Percentiles rank a stretch among this genome's conserved stretches.
phyloP scores from a whole-genome alignment of 92 coral and sea anemone genomes.

The Epizoanthus rinbou region DNA sequence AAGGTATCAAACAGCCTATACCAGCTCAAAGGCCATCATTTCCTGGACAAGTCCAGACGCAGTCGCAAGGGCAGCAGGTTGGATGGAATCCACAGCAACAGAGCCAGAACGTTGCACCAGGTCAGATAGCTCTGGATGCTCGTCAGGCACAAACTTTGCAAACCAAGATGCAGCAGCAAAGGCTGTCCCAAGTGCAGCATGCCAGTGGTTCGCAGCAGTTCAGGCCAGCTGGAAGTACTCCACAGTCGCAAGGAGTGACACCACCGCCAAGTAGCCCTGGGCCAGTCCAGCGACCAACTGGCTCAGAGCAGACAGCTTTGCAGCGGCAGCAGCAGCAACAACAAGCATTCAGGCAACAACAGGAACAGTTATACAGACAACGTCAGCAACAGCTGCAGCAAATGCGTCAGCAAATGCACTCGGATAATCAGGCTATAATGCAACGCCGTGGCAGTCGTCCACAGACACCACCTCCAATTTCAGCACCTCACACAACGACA shows the following conservation, averaged over 20 bases:
- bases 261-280: constrained; percentile 11
- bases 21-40: constrained; percentile 27
- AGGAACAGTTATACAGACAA: constrained; percentile 42
- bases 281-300: constrained; percentile 22
- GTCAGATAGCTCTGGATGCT: constrained; percentile 26
- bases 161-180: constrained; percentile 35
- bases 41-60: constrained; percentile 20
- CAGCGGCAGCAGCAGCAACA: constrained; percentile 42
- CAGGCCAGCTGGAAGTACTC: constrained; percentile 22
- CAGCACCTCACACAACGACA: neutral
- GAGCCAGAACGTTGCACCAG: neutral
- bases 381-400: constrained; percentile 42
- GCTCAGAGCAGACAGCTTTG: constrained; percentile 23
- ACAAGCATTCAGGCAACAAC: constrained; percentile 35
- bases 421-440: constrained; percentile 36
- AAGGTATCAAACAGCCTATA: neutral
- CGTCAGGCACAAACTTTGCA: constrained; percentile 37
- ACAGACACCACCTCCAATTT: constrained; percentile 34
- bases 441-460: constrained; percentile 35
- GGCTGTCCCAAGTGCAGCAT: constrained; percentile 26
- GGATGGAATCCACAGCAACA: constrained; percentile 23
- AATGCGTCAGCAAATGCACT: constrained; percentile 47
- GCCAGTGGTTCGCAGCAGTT: constrained; percentile 12
- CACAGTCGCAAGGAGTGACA: constrained; percentile 5
- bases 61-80: constrained; percentile 17